These are phyloP conservation scores for Lepus europaeus DNA, from an alignment of 2,113 vertebrate species.

Conservation along the genomic window DNA sequence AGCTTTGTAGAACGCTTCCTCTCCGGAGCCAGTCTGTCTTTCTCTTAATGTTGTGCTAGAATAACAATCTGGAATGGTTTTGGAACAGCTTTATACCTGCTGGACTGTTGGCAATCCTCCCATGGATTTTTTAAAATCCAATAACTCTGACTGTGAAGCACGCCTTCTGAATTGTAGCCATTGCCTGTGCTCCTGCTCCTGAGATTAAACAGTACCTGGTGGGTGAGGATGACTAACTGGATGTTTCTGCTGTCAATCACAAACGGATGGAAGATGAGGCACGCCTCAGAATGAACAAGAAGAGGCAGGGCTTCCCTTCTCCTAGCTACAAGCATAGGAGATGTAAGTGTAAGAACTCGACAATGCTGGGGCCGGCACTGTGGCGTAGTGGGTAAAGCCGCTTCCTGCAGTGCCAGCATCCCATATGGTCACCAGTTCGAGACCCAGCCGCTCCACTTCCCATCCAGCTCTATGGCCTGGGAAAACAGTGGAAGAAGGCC, in stretches of 20 bases:
- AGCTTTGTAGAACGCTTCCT: background rate
- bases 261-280: background rate
- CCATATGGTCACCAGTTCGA: too few species aligned
- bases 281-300: background rate
- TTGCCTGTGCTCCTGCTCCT: background rate
- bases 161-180: background rate
- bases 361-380: too few species aligned
- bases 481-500: too few species aligned
- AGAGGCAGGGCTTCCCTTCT: background rate
- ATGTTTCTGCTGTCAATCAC: background rate
- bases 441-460: too few species aligned
- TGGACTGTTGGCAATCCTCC: background rate
- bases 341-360: background rate
- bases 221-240: background rate
- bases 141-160: slow-evolving; percentile 9
- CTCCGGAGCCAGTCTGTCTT: background rate
- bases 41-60: background rate
- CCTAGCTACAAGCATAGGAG: background rate
- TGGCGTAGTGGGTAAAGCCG: too few species aligned
- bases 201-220: background rate
- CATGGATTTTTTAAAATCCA: background rate
- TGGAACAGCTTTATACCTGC: background rate
- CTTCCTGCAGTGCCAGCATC: too few species aligned
- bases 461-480: too few species aligned
- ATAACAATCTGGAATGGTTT: background rate